Conservation (phyloP, 92 coral and sea anemone species). For the Porites evermanni region DNA sequence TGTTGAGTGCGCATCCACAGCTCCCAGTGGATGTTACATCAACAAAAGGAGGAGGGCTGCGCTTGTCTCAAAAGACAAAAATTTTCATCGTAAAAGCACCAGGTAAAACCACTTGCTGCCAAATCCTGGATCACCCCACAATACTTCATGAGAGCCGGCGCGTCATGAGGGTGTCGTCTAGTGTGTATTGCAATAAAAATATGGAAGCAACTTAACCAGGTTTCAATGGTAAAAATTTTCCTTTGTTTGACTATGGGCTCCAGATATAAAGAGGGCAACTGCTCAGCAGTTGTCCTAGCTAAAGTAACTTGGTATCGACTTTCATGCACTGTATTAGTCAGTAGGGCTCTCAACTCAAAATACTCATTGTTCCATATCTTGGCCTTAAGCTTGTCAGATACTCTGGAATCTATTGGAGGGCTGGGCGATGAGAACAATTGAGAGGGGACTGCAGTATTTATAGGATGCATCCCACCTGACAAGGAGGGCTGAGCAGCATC, state of each 20-base stretch:
- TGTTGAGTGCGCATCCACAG: too few relatives aligned
- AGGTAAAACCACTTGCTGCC: too few relatives aligned
- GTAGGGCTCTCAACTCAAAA: slow-evolving; percentile 11
- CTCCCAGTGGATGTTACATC: too few relatives aligned
- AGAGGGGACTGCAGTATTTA: neutral
- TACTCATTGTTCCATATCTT: slow-evolving; percentile 51
- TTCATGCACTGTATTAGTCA: slow-evolving; percentile 23
- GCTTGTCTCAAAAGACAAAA: too few relatives aligned
- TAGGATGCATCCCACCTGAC: too few relatives aligned
- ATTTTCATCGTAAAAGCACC: too few relatives aligned
- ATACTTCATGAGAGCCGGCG: neutral
- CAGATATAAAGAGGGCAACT: slow-evolving; percentile 8
- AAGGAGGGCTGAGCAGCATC: too few relatives aligned
- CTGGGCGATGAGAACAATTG: slow-evolving; percentile 42
- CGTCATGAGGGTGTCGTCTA: slow-evolving; percentile 52
- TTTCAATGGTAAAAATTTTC: slow-evolving; percentile 32
- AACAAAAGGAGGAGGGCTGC: too few relatives aligned
- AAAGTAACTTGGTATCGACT: slow-evolving; percentile 18
- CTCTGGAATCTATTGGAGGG: slow-evolving; percentile 37
- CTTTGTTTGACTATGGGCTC: slow-evolving; percentile 45
- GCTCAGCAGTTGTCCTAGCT: neutral
- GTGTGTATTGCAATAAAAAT: slow-evolving; percentile 5
- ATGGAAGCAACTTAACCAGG: slow-evolving; percentile 53
- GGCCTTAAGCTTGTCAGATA: slow-evolving; percentile 43
- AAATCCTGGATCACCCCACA: too few relatives aligned